A percentile compares a stretch with the other conserved stretches of the same genome.
phyloP scores from a whole-genome alignment of 1,140 invertebrate genomes.

The Pseudachorutes palmiensis region DNA sequence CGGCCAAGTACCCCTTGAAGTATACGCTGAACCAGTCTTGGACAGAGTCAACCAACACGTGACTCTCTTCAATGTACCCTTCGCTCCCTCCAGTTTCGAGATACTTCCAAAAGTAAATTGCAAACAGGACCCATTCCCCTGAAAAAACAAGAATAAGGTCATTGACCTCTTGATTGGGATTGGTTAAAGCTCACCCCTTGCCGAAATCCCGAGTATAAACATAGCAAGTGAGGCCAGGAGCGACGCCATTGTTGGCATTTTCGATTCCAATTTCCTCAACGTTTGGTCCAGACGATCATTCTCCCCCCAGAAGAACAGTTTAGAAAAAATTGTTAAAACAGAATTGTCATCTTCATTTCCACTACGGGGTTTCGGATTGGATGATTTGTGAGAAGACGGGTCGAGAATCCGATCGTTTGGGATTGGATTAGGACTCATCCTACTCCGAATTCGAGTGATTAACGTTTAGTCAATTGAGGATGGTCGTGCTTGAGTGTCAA shows the following conservation, averaged over 20 bases:
- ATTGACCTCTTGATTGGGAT: conserved; percentile 1
- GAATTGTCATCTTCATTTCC: no score
- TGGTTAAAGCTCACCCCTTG: conserved; percentile 44
- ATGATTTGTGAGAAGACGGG: no score
- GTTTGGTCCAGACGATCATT: conserved; percentile 43
- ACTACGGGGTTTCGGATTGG: background rate
- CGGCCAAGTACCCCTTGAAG: conserved; percentile 25
- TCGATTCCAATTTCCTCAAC: conserved; percentile 49
- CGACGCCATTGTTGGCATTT: conserved; percentile 47
- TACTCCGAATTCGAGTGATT: no score
- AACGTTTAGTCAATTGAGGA: no score
- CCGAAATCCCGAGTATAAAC: conserved; percentile 51
- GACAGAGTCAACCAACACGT: conserved; percentile 31
- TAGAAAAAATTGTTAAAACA: conserved; percentile 17
- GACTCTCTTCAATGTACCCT: conserved; percentile 32
- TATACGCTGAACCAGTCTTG: conserved; percentile 26
- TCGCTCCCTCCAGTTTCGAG: conserved; percentile 31
- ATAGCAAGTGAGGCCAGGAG: conserved; percentile 50
- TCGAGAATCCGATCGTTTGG: no score
- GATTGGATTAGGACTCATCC: no score
- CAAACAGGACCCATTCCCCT: conserved; percentile 58
- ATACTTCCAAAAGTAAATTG: conserved; percentile 52
- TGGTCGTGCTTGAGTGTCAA: no score
- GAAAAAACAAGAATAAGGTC: conserved; percentile 37
- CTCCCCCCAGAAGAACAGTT: conserved; percentile 46